These are phyloP conservation scores for Triplophysa dalaica DNA, from an alignment of 2,113 vertebrate species.

Conservation along the genomic window DNA sequence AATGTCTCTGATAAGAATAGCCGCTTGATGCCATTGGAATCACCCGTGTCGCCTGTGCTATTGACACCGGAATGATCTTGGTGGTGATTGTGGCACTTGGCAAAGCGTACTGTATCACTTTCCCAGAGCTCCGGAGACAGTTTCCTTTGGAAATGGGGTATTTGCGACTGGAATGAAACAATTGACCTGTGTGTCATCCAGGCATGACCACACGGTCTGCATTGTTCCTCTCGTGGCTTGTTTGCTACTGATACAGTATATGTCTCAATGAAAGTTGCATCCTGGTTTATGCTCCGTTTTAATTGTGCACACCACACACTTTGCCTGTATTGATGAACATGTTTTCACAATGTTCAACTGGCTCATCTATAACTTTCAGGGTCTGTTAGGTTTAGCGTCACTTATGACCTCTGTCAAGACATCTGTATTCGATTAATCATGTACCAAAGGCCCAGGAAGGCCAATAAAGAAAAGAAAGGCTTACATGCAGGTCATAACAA, in stretches of 20 bases:
- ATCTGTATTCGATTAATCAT: constrained; percentile 51
- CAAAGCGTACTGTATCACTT: constrained; percentile 54
- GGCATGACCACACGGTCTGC: constrained; percentile 32
- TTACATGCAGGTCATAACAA: constrained; percentile 32
- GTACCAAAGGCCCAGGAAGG: constrained; percentile 40
- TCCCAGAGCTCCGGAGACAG: constrained; percentile 66
- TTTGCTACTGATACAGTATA: background rate
- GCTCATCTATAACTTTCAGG: constrained; percentile 52
- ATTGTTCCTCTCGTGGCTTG: constrained; percentile 15
- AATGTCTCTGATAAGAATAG: constrained; percentile 58
- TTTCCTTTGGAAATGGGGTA: constrained; percentile 70
- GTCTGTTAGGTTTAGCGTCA: constrained; percentile 47
- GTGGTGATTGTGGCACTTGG: constrained; percentile 66
- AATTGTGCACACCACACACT: constrained; percentile 48
- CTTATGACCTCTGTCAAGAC: constrained; percentile 57
- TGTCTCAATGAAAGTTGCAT: background rate
- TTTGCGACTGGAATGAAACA: constrained; percentile 64
- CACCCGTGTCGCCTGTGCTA: constrained; percentile 55
- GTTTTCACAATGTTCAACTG: constrained; percentile 53
- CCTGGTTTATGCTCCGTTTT: background rate
- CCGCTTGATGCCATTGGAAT: constrained; percentile 61
- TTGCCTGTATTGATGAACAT: constrained; percentile 29
- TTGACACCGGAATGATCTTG: constrained; percentile 65
- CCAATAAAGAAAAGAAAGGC: constrained; percentile 52
- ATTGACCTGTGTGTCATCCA: constrained; percentile 62